Conservation (phyloP, 2,888 invertebrate species). For the Drosophila cyrtoloma region DNA sequence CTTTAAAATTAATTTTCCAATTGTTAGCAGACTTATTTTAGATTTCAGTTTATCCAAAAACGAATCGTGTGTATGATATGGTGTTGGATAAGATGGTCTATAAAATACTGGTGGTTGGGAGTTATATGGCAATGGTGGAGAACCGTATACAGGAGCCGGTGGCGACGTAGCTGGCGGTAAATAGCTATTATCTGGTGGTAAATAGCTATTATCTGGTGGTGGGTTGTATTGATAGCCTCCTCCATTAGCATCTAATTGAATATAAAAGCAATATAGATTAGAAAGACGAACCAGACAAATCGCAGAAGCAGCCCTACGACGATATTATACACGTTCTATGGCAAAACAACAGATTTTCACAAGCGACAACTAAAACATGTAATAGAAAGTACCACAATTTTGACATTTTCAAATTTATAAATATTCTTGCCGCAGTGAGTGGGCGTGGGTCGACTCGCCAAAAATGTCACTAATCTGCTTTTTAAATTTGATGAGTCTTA, state of each 20-base stretch:
- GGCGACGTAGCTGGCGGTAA: slow-evolving; percentile 81
- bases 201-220: slow-evolving; percentile 58
- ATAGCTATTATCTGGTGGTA: slow-evolving; percentile 67
- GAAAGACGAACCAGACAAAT: too few species aligned
- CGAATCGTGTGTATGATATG: slow-evolving; percentile 75
- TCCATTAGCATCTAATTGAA: slow-evolving; percentile 42
- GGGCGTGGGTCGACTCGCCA: too few species aligned
- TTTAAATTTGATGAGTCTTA: not conserved
- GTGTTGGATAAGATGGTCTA: slow-evolving; percentile 61
- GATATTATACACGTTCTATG: too few species aligned
- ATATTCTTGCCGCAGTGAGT: not conserved
- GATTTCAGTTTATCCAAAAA: slow-evolving; percentile 89
- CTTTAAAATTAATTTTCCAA: slow-evolving; percentile 91
- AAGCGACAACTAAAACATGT: not conserved
- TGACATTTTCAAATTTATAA: not conserved
- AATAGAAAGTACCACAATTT: not conserved
- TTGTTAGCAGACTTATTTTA: slow-evolving; percentile 90
- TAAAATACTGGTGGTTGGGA: slow-evolving; percentile 85
- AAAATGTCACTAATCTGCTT: not conserved
- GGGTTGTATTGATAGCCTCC: slow-evolving; percentile 74
- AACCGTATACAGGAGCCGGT: slow-evolving; percentile 84
- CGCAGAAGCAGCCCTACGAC: too few species aligned
- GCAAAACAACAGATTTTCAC: not conserved
- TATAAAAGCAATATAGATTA: not conserved
- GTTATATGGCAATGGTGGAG: slow-evolving; percentile 85